phyloP scores from a whole-genome alignment of 2,113 vertebrate genomes.

The Strix aluco region DNA sequence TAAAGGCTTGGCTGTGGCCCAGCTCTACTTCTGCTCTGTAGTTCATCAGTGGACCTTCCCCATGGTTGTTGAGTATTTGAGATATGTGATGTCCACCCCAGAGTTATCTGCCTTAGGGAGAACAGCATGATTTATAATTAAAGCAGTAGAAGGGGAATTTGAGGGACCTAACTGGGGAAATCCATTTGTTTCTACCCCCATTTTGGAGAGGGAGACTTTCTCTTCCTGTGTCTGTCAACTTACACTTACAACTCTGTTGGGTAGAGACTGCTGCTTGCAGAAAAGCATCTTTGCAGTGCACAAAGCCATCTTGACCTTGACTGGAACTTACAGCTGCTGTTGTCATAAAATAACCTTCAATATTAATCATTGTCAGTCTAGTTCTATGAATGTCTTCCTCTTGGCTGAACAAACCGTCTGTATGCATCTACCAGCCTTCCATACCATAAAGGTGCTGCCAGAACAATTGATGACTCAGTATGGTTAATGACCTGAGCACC shows the following conservation, averaged over 20 bases:
- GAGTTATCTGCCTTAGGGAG: neutral
- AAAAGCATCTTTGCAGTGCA: neutral
- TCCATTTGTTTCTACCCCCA: neutral
- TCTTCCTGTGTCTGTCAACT: neutral
- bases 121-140: neutral
- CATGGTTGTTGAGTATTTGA: neutral
- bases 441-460: neutral
- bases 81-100: neutral
- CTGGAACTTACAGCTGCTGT: neutral
- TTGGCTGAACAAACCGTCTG: neutral
- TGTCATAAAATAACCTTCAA: neutral
- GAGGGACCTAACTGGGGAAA: neutral
- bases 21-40: neutral
- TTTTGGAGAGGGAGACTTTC: neutral
- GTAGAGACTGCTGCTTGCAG: neutral
- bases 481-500: neutral
- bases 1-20: neutral
- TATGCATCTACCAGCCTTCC: neutral
- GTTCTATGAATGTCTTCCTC: neutral
- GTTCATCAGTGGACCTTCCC: neutral
- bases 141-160: neutral
- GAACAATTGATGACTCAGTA: neutral
- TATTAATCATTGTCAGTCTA: neutral
- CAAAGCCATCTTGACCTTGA: neutral
- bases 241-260: neutral